Evolutionary conservation across 2,797 vertebrate species (phyloP).

Genomic region (Mareca penelope): DNA sequence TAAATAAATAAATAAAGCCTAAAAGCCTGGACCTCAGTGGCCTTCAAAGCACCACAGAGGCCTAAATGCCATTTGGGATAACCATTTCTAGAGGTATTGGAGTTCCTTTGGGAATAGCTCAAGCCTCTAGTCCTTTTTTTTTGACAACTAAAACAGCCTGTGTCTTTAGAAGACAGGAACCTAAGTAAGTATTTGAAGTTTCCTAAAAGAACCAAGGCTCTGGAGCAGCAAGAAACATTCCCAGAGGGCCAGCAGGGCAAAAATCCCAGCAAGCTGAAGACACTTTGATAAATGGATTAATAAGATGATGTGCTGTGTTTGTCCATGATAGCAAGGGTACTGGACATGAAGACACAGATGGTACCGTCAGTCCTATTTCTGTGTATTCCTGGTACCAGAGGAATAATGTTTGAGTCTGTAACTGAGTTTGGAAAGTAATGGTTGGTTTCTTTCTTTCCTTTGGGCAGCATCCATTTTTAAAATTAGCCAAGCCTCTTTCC

Average conservation of each 20-base stretch:
- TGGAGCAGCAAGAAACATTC: background rate
- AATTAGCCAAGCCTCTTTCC: conserved; percentile 91
- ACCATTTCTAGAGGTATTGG: background rate
- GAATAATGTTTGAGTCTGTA: background rate
- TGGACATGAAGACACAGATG: background rate
- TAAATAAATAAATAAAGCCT: background rate
- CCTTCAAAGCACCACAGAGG: background rate
- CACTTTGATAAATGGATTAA: background rate
- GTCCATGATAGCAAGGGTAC: background rate
- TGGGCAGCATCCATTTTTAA: conserved; percentile 90
- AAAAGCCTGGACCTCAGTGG: background rate
- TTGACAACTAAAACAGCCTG: background rate
- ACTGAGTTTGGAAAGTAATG: conserved; percentile 22
- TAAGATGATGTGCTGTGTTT: background rate
- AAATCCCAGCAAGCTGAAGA: background rate
- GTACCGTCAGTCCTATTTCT: background rate
- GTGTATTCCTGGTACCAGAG: background rate
- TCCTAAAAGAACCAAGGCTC: background rate
- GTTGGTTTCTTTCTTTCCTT: conserved; percentile 14
- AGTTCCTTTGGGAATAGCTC: background rate
- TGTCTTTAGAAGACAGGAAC: background rate
- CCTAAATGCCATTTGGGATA: background rate
- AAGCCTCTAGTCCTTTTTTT: background rate
- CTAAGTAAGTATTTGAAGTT: background rate
- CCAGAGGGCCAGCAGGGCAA: background rate